phyloP scores from a whole-genome alignment of 2,888 invertebrate genomes.

The Andrena minutula region DNA sequence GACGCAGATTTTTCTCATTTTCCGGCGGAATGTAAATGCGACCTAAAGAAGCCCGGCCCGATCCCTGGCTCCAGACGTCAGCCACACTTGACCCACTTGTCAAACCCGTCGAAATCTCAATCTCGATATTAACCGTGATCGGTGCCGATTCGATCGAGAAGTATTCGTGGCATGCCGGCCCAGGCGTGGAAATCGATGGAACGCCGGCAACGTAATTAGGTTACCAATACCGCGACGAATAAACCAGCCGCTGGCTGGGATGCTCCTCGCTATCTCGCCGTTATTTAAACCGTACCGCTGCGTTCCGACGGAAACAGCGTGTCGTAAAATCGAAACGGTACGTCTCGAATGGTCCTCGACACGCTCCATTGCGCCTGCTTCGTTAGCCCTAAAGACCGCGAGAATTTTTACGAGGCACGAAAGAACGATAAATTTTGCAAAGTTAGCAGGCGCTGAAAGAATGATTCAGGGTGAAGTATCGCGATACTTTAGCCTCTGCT shows the following conservation, averaged over 20 bases:
- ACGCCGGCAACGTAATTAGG: slow-evolving; percentile 47
- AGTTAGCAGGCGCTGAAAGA: background rate
- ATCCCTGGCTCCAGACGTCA: slow-evolving; percentile 32
- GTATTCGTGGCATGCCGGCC: slow-evolving; percentile 43
- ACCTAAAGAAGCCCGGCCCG: slow-evolving; percentile 10
- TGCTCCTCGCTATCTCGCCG: background rate
- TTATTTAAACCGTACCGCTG: slow-evolving; percentile 10
- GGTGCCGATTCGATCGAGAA: slow-evolving; percentile 41
- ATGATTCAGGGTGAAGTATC: background rate
- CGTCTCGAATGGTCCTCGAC: no score
- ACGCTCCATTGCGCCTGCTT: background rate
- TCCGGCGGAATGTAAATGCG: slow-evolving; percentile 33
- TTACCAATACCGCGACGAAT: slow-evolving; percentile 12
- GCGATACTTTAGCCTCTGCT: background rate
- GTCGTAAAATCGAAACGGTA: background rate
- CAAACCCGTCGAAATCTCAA: slow-evolving; percentile 63
- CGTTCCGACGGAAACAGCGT: no score
- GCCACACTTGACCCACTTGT: slow-evolving; percentile 75
- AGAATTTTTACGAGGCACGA: background rate
- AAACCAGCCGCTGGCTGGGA: slow-evolving; percentile 4
- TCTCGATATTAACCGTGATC: slow-evolving; percentile 58
- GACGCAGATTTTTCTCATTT: slow-evolving; percentile 49
- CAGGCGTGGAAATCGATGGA: slow-evolving; percentile 42
- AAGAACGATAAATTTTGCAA: background rate
- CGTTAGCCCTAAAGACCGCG: background rate